Conservation (phyloP, 2,797 vertebrate genomes). For the Anguilla pacifica region DNA sequence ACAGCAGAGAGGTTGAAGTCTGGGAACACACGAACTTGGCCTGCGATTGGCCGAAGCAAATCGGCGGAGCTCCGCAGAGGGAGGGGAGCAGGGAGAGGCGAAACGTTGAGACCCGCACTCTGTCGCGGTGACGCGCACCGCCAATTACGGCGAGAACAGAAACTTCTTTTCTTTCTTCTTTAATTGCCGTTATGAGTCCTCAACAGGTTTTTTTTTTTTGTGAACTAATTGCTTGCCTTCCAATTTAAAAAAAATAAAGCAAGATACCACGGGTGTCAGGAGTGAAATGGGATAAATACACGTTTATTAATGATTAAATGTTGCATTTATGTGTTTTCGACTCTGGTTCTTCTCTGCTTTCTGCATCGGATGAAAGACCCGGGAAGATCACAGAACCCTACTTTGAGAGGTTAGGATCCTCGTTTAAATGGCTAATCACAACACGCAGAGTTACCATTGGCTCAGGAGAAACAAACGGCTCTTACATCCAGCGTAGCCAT, state of each 20-base stretch:
- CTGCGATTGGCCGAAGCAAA: constrained; percentile 73
- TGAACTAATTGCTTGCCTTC: constrained; percentile 59
- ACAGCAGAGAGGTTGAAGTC: constrained; percentile 62
- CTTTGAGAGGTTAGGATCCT: constrained; percentile 9
- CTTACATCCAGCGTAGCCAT: neutral
- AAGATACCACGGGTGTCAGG: constrained; percentile 23
- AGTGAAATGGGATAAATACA: constrained; percentile 38
- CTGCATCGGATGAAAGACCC: neutral
- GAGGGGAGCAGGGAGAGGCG: constrained; percentile 42
- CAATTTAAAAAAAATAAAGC: constrained; percentile 36
- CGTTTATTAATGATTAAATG: constrained; percentile 43
- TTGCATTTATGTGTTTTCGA: constrained; percentile 4
- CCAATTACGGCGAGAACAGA: constrained; percentile 71
- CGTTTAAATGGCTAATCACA: constrained; percentile 18
- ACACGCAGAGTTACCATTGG: neutral
- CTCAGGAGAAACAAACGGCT: neutral
- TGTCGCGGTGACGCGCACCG: constrained; percentile 60
- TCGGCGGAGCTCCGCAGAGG: constrained; percentile 51
- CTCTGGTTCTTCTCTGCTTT: constrained; percentile 7
- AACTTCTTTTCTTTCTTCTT: constrained; percentile 57
- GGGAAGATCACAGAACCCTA: neutral
- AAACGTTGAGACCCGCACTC: constrained; percentile 56
- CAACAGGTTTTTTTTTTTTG: constrained; percentile 59
- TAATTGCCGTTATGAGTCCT: constrained; percentile 69
- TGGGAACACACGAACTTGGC: constrained; percentile 70